Conservation (phyloP, 2,797 vertebrate species). For the Telmatherina bonti region DNA sequence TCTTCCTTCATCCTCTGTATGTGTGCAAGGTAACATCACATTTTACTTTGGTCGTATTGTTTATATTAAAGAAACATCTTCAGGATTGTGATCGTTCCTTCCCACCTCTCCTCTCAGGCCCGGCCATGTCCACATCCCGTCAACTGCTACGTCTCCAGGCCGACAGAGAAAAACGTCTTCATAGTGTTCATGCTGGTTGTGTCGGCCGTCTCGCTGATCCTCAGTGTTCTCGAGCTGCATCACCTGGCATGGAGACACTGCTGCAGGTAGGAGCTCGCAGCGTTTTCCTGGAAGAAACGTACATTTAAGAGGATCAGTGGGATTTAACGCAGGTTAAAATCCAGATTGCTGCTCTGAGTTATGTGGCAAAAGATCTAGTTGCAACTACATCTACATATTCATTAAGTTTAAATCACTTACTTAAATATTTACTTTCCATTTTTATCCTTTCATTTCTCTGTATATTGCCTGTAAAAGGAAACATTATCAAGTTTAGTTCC, state of each 20-base stretch:
- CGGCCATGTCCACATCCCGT: slow-evolving; percentile 92
- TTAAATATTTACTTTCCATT: too few relatives aligned
- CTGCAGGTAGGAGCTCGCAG: slow-evolving; percentile 66
- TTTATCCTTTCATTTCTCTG: too few relatives aligned
- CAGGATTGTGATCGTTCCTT: fast-evolving
- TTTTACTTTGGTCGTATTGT: fast-evolving
- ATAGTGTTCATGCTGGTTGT: slow-evolving; percentile 96
- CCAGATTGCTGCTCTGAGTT: not conserved
- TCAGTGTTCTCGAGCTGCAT: slow-evolving; percentile 91
- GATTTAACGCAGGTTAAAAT: not conserved
- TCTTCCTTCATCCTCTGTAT: slow-evolving; percentile 91
- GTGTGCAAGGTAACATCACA: slow-evolving; percentile 82
- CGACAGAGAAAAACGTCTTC: slow-evolving; percentile 98
- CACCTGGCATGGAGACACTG: slow-evolving; percentile 95
- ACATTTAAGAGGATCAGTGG: not conserved
- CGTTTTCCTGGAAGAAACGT: not conserved
- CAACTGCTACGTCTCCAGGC: slow-evolving; percentile 97
- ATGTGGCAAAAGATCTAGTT: not conserved
- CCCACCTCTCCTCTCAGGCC: slow-evolving; percentile 62
- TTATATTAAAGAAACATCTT: not conserved
- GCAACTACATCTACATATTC: not conserved
- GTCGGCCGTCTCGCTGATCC: slow-evolving; percentile 89
- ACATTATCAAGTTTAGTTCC: too few relatives aligned
- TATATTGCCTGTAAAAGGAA: too few relatives aligned
- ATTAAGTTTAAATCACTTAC: too few relatives aligned